These are phyloP conservation scores for Temnothorax ravouxi DNA, from an alignment of 2,888 invertebrate genomes.

Conservation along the genomic window DNA sequence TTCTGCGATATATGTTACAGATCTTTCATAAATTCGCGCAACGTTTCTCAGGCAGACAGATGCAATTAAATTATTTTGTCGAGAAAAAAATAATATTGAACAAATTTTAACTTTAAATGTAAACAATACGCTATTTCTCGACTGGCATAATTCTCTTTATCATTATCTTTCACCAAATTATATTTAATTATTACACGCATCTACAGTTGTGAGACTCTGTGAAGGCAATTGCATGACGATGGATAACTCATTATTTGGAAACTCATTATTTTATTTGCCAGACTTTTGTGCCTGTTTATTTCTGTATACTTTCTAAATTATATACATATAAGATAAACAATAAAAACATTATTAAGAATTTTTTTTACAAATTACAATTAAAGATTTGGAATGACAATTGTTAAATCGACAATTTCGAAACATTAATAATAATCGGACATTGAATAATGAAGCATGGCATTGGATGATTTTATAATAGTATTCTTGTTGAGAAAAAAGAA, in stretches of 20 bases:
- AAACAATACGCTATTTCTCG: not conserved
- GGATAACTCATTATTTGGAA: not conserved
- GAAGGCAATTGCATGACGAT: no score
- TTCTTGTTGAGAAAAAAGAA: not conserved
- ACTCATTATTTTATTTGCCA: not conserved
- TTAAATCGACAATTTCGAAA: not conserved
- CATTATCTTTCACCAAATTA: no score
- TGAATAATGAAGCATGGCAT: not conserved
- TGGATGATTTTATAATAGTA: not conserved
- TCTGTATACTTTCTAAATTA: constrained; percentile 22
- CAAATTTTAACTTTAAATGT: not conserved
- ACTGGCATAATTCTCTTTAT: no score
- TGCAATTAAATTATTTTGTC: not conserved
- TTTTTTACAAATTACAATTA: not conserved
- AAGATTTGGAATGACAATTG: not conserved
- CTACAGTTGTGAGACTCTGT: no score
- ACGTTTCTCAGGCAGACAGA: not conserved
- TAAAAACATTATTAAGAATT: not conserved
- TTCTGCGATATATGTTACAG: not conserved
- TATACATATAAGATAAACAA: no score
- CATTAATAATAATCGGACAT: not conserved
- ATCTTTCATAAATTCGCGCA: not conserved
- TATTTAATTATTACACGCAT: no score
- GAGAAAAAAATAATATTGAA: not conserved
- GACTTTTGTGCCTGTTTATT: not conserved